Conservation (phyloP, 2,888 invertebrate species). For the Deilephila porcellus region DNA sequence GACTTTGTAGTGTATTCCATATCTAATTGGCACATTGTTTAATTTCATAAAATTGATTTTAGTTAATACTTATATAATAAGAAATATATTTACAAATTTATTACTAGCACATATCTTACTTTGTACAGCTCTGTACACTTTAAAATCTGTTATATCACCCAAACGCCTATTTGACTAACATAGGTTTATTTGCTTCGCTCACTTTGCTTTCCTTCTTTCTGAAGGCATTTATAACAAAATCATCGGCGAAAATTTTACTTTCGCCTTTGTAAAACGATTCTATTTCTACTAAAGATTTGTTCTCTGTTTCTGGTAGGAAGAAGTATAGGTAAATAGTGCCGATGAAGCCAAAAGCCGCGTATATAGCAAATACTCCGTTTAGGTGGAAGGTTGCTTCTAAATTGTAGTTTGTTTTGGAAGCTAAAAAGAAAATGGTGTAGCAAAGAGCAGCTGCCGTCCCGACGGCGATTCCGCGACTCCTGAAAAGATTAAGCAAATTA, state of each 20-base stretch:
- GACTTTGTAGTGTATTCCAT: background rate
- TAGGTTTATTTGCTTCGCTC: conserved; percentile 61
- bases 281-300: conserved; percentile 78
- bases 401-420: conserved; percentile 82
- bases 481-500: conserved; percentile 51
- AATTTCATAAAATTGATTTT: background rate
- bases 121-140: background rate
- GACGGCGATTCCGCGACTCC: conserved; percentile 82
- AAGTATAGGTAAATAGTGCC: conserved; percentile 82
- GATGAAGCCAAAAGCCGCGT: conserved; percentile 70
- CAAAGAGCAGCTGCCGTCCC: conserved; percentile 79
- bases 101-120: background rate
- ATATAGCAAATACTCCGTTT: conserved; percentile 79
- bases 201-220: conserved; percentile 59
- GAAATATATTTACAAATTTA: background rate
- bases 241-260: conserved; percentile 72
- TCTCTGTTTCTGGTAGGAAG: conserved; percentile 84
- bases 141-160: background rate
- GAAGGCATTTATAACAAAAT: conserved; percentile 72
- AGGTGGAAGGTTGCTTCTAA: conserved; percentile 76
- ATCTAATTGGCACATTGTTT: background rate
- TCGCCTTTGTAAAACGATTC: conserved; percentile 77
- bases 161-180: conserved; percentile 65
- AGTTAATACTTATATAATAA: background rate
- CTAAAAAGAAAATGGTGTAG: conserved; percentile 78